A percentile compares a stretch with the other conserved stretches of the same genome.
Conservation (phyloP, 2,888 invertebrate genomes). For the Thecophora atra region DNA sequence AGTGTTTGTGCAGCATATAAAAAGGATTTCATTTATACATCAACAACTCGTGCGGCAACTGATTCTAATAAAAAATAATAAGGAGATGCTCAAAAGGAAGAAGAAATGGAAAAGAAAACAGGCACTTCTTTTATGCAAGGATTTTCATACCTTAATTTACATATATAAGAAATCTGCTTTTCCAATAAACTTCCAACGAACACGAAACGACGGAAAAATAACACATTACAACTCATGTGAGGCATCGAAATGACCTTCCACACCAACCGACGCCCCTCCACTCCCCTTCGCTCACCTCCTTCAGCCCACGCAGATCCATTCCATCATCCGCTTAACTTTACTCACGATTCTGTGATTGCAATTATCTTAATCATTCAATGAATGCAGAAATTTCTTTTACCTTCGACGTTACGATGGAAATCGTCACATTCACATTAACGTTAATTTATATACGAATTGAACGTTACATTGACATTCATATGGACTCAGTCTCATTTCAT, state of each 20-base stretch:
- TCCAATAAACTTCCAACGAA: not conserved
- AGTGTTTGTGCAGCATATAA: not conserved
- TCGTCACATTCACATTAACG: not conserved
- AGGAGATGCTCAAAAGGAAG: not conserved
- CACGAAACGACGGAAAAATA: too few species aligned
- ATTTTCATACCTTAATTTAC: not conserved
- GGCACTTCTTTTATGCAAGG: not conserved
- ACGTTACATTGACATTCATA: not conserved
- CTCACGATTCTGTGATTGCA: not conserved
- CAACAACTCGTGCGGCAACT: not conserved
- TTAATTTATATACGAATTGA: too few species aligned
- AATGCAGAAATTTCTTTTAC: not conserved
- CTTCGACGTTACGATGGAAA: not conserved
- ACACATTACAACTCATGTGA: not conserved
- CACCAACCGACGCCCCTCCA: not conserved
- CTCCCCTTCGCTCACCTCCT: not conserved
- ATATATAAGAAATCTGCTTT: not conserved
- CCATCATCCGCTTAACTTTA: too few species aligned
- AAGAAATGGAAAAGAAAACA: not conserved
- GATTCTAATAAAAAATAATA: not conserved
- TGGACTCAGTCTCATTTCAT: too few species aligned
- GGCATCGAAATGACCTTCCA: not conserved
- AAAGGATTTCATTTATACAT: not conserved
- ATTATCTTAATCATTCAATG: conserved; percentile 10
- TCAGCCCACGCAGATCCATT: too few species aligned